These are phyloP conservation scores for Cepaea nemoralis DNA, from an alignment of 1,140 invertebrate genomes.

Conservation along the genomic window DNA sequence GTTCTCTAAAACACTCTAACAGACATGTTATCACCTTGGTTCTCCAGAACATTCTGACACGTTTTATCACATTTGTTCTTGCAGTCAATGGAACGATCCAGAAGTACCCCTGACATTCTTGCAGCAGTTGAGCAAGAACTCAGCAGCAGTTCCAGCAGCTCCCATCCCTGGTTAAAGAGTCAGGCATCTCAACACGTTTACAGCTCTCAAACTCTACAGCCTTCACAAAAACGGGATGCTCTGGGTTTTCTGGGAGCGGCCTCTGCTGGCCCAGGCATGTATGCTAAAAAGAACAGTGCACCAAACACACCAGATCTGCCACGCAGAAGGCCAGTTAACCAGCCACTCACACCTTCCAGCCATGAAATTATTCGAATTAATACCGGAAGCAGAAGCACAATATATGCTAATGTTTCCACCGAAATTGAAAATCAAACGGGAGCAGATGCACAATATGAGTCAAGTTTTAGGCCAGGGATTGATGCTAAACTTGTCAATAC, in stretches of 20 bases:
- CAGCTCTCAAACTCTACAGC: neutral
- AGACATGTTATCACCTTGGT: no score
- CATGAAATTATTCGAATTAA: conserved; percentile 63
- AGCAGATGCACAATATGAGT: conserved; percentile 60
- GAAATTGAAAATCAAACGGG: conserved; percentile 34
- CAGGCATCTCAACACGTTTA: conserved; percentile 1
- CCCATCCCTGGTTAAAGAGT: conserved; percentile 48
- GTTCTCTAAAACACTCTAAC: no score
- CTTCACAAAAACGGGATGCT: neutral
- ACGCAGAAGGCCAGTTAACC: conserved; percentile 36
- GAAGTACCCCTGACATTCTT: conserved; percentile 62
- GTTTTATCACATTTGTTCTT: neutral
- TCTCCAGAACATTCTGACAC: no score
- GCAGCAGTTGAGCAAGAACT: neutral
- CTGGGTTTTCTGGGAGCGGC: neutral
- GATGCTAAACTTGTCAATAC: conserved; percentile 59
- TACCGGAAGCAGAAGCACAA: conserved; percentile 47
- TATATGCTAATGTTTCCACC: conserved; percentile 58
- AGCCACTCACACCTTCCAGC: conserved; percentile 38
- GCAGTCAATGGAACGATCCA: conserved; percentile 57
- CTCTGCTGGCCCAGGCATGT: neutral
- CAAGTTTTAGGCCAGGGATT: conserved; percentile 68
- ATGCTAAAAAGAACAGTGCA: neutral
- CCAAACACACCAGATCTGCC: neutral
- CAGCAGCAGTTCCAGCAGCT: neutral